Evolutionary conservation across 1,140 invertebrate species (phyloP).

Genomic region (Metaphire vulgaris): DNA sequence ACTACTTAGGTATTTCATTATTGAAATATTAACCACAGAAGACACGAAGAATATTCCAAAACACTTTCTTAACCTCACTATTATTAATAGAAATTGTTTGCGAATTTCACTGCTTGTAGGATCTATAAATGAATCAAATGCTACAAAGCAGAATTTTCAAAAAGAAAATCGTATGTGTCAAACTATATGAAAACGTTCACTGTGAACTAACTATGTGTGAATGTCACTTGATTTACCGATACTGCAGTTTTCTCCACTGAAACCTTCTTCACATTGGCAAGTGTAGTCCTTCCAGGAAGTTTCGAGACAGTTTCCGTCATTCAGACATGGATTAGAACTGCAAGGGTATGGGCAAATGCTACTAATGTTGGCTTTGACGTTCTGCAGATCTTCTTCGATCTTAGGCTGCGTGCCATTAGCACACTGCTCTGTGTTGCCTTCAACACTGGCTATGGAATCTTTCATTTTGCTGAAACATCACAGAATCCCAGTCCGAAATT

Average conservation of each 20-base stretch:
- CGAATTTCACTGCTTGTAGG: too few relatives aligned
- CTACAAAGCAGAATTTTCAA: too few relatives aligned
- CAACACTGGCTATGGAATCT: not conserved
- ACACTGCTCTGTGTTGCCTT: not conserved
- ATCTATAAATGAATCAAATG: too few relatives aligned
- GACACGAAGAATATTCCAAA: too few relatives aligned
- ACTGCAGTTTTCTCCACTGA: not conserved
- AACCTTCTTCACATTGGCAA: not conserved
- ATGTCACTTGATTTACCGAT: not conserved
- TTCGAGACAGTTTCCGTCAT: not conserved
- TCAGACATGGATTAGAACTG: not conserved
- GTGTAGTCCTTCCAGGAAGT: not conserved
- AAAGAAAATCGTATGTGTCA: too few relatives aligned
- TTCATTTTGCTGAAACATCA: not conserved
- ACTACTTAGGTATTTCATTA: too few relatives aligned
- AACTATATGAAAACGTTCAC: too few relatives aligned
- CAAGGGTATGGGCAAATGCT: not conserved
- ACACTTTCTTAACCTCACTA: too few relatives aligned
- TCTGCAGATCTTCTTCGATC: not conserved
- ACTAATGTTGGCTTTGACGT: not conserved
- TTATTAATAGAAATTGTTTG: too few relatives aligned
- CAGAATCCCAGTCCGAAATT: too few relatives aligned
- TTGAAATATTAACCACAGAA: too few relatives aligned
- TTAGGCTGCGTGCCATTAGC: not conserved
- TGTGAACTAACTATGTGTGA: too few relatives aligned